Conservation (phyloP, 2,888 invertebrate species). For the Luperina testacea region DNA sequence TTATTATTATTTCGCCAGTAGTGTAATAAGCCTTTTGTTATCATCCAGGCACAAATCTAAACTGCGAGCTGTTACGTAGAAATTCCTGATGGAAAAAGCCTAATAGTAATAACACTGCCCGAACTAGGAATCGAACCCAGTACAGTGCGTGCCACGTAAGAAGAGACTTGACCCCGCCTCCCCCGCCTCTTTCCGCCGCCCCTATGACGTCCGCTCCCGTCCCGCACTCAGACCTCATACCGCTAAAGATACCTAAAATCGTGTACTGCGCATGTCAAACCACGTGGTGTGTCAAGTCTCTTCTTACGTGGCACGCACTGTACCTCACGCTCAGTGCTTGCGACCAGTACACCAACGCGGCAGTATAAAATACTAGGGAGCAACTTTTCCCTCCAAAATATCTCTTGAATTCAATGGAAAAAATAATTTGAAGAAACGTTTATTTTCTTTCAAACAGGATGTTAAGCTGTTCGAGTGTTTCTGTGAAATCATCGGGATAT, state of each 20-base stretch:
- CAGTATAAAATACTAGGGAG: neutral
- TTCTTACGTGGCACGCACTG: no score
- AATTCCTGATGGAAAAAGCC: neutral
- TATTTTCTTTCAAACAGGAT: conserved; percentile 32
- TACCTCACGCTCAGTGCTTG: neutral
- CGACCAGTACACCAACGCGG: neutral
- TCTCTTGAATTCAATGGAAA: neutral
- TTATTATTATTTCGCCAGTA: no score
- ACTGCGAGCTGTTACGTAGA: neutral
- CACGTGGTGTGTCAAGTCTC: no score
- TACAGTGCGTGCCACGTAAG: no score
- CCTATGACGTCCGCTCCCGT: no score
- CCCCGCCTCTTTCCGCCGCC: no score
- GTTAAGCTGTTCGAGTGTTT: conserved; percentile 18
- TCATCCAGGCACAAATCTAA: neutral
- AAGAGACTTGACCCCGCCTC: no score
- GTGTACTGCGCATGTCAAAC: no score
- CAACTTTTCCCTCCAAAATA: conserved; percentile 14
- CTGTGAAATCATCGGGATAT: conserved; percentile 24
- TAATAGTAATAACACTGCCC: no score
- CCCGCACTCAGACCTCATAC: no score
- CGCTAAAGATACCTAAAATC: no score
- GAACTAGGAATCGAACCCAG: no score
- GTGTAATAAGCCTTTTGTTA: neutral
- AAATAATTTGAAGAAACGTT: conserved; percentile 6